A percentile compares a stretch with the other conserved stretches of the same genome.
Conservation (phyloP, 2,888 invertebrate species). For the Papilio gigon region DNA sequence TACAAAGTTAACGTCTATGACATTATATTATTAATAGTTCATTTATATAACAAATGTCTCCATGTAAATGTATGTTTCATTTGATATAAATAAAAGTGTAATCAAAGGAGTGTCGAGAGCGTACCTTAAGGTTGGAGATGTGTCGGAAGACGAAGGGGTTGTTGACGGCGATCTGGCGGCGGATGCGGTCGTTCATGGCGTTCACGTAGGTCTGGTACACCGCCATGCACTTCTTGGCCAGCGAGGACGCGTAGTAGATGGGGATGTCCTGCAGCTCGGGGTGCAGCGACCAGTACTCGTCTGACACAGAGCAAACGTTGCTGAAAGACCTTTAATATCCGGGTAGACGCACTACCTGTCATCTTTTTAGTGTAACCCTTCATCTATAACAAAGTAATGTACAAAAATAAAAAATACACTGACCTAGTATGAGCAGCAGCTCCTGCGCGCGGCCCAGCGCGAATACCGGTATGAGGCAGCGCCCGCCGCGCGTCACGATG, state of each 20-base stretch:
- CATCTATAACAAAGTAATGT: no score
- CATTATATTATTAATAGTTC: no score
- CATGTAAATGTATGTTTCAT: no score
- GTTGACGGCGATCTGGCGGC: constrained; percentile 97
- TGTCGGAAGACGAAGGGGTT: constrained; percentile 99
- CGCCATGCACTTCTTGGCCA: constrained; percentile 99
- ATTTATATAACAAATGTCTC: no score
- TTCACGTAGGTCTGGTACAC: constrained; percentile 99
- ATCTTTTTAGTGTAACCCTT: no score
- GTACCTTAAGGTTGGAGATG: constrained; percentile 94
- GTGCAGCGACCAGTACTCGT: constrained; percentile 99
- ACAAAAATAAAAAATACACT: no score
- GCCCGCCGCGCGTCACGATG: constrained; percentile 97
- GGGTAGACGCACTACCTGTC: no score
- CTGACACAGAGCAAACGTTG: constrained; percentile 67
- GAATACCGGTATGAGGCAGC: constrained; percentile 99
- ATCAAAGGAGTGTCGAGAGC: background rate
- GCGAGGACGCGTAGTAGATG: constrained; percentile 99
- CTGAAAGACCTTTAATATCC: background rate
- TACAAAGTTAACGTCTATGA: no score
- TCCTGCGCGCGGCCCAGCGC: constrained; percentile 99
- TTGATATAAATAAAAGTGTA: no score
- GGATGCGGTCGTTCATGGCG: constrained; percentile 99
- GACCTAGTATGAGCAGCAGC: constrained; percentile 92
- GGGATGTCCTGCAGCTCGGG: constrained; percentile 99